Percentiles rank a stretch among this genome's conserved stretches.
Evolutionary conservation across 1,140 invertebrate genomes (phyloP).

Genomic region (Cherax quadricarinatus): DNA sequence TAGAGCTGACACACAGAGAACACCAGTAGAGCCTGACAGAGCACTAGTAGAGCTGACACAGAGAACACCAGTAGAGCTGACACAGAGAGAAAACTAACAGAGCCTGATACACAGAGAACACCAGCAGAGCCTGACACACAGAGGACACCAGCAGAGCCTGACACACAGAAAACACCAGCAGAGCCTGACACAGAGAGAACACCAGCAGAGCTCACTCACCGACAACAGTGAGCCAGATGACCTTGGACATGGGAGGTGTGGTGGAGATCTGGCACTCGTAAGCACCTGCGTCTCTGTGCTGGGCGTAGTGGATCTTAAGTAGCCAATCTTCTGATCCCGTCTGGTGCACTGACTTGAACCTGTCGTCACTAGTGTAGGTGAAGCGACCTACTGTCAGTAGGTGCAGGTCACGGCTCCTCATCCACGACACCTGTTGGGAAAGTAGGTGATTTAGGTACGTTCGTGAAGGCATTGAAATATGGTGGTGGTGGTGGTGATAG

Average conservation of each 20-base stretch:
- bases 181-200: background rate
- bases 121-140: background rate
- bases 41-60: background rate
- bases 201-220: constrained; percentile 80
- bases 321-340: constrained; percentile 82
- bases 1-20: no score
- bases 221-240: constrained; percentile 85
- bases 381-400: constrained; percentile 78
- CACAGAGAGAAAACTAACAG: no score
- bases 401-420: constrained; percentile 73
- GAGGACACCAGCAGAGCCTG: background rate
- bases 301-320: constrained; percentile 83
- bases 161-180: background rate
- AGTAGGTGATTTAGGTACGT: background rate
- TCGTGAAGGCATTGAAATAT: background rate
- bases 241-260: constrained; percentile 86
- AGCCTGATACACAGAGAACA: background rate
- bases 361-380: constrained; percentile 91
- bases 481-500: no score
- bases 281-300: constrained; percentile 87
- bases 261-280: constrained; percentile 94
- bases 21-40: no score
- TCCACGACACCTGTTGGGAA: constrained; percentile 73
- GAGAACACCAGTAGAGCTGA: background rate
- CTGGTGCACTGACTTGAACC: constrained; percentile 80